A percentile compares a stretch with the other conserved stretches of the same genome.
phyloP scores from a whole-genome alignment of 2,888 invertebrate species.

The Tetropium fuscum region DNA sequence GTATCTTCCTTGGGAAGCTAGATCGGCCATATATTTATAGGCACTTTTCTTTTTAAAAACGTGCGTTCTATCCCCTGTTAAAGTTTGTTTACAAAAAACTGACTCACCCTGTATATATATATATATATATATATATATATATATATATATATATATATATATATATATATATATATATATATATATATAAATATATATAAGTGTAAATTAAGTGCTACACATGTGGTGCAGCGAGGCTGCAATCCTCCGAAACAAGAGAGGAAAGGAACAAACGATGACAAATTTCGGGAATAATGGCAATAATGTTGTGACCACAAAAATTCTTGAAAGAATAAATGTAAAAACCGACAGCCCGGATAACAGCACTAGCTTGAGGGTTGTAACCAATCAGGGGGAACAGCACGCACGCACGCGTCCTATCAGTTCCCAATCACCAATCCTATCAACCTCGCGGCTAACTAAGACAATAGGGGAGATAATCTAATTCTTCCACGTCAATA shows the following conservation, averaged over 20 bases:
- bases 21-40: too few species aligned
- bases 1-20: too few species aligned
- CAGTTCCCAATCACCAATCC: constrained; percentile 54
- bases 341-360: constrained; percentile 15
- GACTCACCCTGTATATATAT: too few species aligned
- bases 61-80: too few species aligned
- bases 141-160: too few species aligned
- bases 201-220: background rate
- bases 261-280: constrained; percentile 7
- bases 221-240: background rate
- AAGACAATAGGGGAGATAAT: constrained; percentile 59
- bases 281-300: background rate
- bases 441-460: constrained; percentile 45
- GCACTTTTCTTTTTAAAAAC: too few species aligned
- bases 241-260: background rate
- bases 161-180: too few species aligned
- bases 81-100: too few species aligned
- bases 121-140: too few species aligned
- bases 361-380: constrained; percentile 8
- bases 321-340: constrained; percentile 7
- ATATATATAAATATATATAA: too few species aligned
- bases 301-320: constrained; percentile 1
- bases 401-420: constrained; percentile 56
- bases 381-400: constrained; percentile 55
- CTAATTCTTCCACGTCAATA: constrained; percentile 53